Conservation (phyloP, 1,140 invertebrate genomes). For the Hormaphis cornu region DNA sequence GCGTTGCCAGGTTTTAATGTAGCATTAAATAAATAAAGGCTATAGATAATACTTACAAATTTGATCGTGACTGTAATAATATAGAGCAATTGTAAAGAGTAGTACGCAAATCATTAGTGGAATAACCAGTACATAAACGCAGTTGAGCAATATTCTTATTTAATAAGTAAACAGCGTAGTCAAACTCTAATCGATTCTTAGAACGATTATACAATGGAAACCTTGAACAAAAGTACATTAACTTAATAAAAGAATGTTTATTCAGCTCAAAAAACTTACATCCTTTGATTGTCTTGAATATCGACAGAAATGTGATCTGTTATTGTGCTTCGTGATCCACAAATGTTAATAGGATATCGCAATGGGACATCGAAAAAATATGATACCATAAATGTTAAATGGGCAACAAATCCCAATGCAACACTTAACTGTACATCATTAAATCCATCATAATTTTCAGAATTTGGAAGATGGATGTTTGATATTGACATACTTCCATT, state of each 20-base stretch:
- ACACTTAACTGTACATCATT: slow-evolving; percentile 58
- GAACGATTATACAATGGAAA: slow-evolving; percentile 70
- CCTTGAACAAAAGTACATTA: slow-evolving; percentile 44
- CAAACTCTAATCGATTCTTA: slow-evolving; percentile 62
- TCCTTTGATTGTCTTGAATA: slow-evolving; percentile 61
- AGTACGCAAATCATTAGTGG: slow-evolving; percentile 57
- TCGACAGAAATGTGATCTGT: slow-evolving; percentile 63
- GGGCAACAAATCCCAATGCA: slow-evolving; percentile 70
- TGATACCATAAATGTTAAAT: slow-evolving; percentile 67
- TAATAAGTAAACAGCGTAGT: slow-evolving; percentile 75
- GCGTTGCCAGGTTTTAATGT: no score
- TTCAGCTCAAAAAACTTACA: slow-evolving; percentile 59
- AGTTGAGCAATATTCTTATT: slow-evolving; percentile 82
- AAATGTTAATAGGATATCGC: slow-evolving; percentile 64
- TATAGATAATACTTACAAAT: slow-evolving; percentile 3
- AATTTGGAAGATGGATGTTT: slow-evolving; percentile 63
- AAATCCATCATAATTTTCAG: slow-evolving; percentile 53
- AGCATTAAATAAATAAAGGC: no score
- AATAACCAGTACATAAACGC: slow-evolving; percentile 59
- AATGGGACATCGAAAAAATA: slow-evolving; percentile 70
- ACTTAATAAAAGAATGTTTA: background rate
- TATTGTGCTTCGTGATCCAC: slow-evolving; percentile 66
- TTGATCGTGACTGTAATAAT: slow-evolving; percentile 43
- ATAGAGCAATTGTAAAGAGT: slow-evolving; percentile 63
- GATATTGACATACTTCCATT: slow-evolving; percentile 55